Conservation (phyloP, 1,140 invertebrate genomes). For the Heterodera carotae region DNA sequence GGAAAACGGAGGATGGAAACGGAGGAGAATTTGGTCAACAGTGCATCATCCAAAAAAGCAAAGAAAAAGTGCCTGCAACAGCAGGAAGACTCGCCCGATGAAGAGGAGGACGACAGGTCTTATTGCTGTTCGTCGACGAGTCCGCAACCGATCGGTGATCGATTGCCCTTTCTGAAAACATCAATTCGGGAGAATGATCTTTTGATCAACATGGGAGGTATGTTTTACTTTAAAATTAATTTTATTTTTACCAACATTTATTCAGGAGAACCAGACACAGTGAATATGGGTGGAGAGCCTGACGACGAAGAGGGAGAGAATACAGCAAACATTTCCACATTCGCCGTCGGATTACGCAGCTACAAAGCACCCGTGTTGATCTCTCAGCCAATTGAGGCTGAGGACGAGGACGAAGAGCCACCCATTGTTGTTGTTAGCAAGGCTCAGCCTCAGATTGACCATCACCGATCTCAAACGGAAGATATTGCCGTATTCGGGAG, state of each 20-base stretch:
- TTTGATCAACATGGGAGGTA: constrained; percentile 47
- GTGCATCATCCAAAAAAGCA: neutral
- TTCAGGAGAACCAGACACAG: constrained; percentile 41
- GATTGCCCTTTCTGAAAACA: constrained; percentile 25
- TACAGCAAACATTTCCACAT: constrained; percentile 8
- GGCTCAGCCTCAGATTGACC: neutral
- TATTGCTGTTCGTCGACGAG: constrained; percentile 37
- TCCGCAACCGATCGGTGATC: constrained; percentile 39
- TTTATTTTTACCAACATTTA: neutral
- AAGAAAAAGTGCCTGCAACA: neutral
- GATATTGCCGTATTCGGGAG: neutral
- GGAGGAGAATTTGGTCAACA: neutral
- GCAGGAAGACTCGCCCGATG: constrained; percentile 26
- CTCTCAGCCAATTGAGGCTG: constrained; percentile 29
- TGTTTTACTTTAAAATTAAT: neutral
- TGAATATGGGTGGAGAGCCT: constrained; percentile 49
- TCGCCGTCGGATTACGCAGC: constrained; percentile 19
- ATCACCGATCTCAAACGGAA: neutral
- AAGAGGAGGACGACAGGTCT: constrained; percentile 35
- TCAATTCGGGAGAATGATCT: constrained; percentile 18
- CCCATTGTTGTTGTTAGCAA: constrained; percentile 7
- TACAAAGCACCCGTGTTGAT: constrained; percentile 25
- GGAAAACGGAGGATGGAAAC: constrained; percentile 10
- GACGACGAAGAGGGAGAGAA: constrained; percentile 35
- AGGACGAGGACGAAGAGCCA: constrained; percentile 34